Evolutionary conservation across 2,888 invertebrate species (phyloP).

Genomic region (Macrosoma leucophasiata): DNA sequence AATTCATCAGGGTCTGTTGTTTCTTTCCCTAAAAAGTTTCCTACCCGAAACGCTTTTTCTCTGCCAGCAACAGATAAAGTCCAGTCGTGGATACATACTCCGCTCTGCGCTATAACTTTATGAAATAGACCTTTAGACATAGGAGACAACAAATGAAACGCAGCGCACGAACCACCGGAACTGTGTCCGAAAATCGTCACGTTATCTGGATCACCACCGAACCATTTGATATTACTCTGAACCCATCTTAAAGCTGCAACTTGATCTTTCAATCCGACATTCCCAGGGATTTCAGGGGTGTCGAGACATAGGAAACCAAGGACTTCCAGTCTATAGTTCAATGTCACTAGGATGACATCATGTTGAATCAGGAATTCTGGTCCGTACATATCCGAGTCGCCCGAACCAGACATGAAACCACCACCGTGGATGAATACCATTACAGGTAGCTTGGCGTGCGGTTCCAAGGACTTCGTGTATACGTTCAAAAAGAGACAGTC

Average conservation of each 20-base stretch:
- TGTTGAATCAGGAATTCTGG: constrained; percentile 52
- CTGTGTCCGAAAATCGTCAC: constrained; percentile 60
- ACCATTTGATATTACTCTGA: constrained; percentile 42
- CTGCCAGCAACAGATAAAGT: constrained; percentile 31
- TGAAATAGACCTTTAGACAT: constrained; percentile 55
- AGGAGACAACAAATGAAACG: constrained; percentile 53
- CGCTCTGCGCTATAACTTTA: constrained; percentile 56
- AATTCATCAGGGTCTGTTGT: constrained; percentile 38
- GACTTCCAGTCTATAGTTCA: constrained; percentile 53
- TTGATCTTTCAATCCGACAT: constrained; percentile 58
- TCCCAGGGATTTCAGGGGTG: constrained; percentile 49
- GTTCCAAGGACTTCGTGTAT: constrained; percentile 38
- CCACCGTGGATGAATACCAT: constrained; percentile 65
- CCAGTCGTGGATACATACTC: constrained; percentile 46
- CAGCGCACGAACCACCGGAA: constrained; percentile 51
- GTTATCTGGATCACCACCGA: constrained; percentile 50
- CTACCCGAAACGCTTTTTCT: constrained; percentile 43
- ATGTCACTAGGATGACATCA: constrained; percentile 54
- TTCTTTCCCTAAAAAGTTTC: constrained; percentile 44
- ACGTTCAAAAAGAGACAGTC: constrained; percentile 53
- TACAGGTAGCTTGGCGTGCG: constrained; percentile 41
- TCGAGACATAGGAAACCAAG: constrained; percentile 40
- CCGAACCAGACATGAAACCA: constrained; percentile 49
- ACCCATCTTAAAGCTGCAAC: constrained; percentile 48
- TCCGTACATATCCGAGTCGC: constrained; percentile 43